phyloP scores from a whole-genome alignment of 1,140 invertebrate genomes.

The Schlechtendalia chinensis region DNA sequence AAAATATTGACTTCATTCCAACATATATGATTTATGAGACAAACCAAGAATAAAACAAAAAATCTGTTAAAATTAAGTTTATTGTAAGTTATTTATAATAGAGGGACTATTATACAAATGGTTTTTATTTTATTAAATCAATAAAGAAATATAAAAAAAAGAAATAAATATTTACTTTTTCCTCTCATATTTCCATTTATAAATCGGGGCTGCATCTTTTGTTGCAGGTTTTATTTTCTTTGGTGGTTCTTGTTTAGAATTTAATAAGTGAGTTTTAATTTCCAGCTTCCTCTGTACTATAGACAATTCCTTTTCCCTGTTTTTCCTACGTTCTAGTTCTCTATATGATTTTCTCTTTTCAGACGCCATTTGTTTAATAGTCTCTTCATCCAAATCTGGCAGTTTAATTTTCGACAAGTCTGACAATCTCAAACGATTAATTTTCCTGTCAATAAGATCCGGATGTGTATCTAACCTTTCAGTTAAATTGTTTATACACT shows the following conservation, averaged over 20 bases:
- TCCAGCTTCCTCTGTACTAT: constrained; percentile 83
- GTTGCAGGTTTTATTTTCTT: constrained; percentile 68
- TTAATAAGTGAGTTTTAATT: constrained; percentile 70
- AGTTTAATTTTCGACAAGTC: constrained; percentile 64
- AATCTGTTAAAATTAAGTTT: not conserved
- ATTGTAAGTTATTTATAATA: constrained; percentile 14
- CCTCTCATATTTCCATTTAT: constrained; percentile 81
- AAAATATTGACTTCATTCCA: constrained; percentile 15
- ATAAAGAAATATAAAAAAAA: not conserved
- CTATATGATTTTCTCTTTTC: constrained; percentile 69
- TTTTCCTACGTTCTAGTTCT: constrained; percentile 76
- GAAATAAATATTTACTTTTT: constrained; percentile 66
- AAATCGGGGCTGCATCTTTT: constrained; percentile 73
- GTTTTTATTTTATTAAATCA: not conserved
- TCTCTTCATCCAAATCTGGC: constrained; percentile 61
- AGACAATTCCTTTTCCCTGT: constrained; percentile 76
- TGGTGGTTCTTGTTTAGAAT: constrained; percentile 64
- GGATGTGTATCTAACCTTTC: constrained; percentile 75
- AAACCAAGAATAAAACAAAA: not conserved
- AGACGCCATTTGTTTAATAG: constrained; percentile 55
- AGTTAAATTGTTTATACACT: constrained; percentile 66
- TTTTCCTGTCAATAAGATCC: constrained; percentile 65
- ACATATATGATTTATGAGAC: constrained; percentile 28
- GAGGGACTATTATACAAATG: not conserved
- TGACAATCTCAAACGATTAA: constrained; percentile 67